Conservation (phyloP, 2,797 vertebrate species). For the Tangara arthus region DNA sequence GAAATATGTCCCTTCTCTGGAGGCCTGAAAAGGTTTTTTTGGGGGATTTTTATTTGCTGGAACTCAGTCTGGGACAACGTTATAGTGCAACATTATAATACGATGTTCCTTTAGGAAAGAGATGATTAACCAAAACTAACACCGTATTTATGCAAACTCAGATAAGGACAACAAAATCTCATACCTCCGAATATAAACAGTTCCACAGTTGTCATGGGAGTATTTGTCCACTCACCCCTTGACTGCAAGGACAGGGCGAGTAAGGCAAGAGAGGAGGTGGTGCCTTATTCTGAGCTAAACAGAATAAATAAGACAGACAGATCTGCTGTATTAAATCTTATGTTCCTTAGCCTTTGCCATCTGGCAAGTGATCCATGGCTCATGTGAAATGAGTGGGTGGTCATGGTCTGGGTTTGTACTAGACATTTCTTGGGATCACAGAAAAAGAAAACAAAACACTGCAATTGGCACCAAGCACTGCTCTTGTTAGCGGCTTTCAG, state of each 20-base stretch:
- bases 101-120: neutral
- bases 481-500: neutral
- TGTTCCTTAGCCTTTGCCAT: slow-evolving; percentile 40
- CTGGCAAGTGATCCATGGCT: slow-evolving; percentile 24
- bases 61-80: neutral
- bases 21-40: neutral
- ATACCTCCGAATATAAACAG: neutral
- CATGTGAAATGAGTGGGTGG: slow-evolving; percentile 68
- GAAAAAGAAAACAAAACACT: slow-evolving; percentile 39
- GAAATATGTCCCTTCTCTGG: neutral
- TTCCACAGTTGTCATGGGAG: neutral
- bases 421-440: slow-evolving; percentile 43
- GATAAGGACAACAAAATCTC: neutral
- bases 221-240: neutral
- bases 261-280: neutral
- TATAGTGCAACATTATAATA: neutral
- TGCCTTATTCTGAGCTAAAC: neutral
- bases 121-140: slow-evolving; percentile 14
- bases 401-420: slow-evolving; percentile 30
- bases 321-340: slow-evolving; percentile 14
- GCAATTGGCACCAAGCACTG: neutral
- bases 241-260: neutral
- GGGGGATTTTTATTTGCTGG: neutral
- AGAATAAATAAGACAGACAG: neutral
- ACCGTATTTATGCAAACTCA: neutral